Evolutionary conservation across 2,888 invertebrate genomes (phyloP), one percentile per base, ranked within the genome.

Genomic region (Drosophila suboccidentalis): DNA sequence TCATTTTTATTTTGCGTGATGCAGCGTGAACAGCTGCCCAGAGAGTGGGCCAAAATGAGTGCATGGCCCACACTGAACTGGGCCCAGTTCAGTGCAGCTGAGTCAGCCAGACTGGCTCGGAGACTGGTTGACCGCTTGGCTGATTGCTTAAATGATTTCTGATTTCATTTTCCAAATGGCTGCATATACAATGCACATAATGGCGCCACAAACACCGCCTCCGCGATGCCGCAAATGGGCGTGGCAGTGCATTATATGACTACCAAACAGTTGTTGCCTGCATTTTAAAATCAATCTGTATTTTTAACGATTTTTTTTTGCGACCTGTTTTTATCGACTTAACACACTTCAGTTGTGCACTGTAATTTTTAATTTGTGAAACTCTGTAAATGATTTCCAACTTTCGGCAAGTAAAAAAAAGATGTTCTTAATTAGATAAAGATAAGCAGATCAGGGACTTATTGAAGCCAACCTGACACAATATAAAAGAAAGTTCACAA

Each of bases 121-220:
- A 13, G 67, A 72, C 55, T 55, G 64, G 43, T 15, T 58, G 67
- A 19, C 17, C 63, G 67, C 1, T 41, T 69, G 62, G 59, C 65
- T 75, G 72, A 74, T 73, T 79, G 78, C 74, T 73, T 66, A 80
- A 75, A 73, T 63, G 87, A 84, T 75, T 81, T 87, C 74, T 72
- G 84, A 89, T 81, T 85, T 87, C 46, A 89, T 89, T 85, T 85
- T 87, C 82, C 89, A 71, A 84, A 71, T 81, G 85, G 80, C 58
- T 87, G 87, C 64, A 75, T 79, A 79, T 73, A 75, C 75, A 77
- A 75, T 29, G 29, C 29, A 29, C 2, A 29, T 29, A 83, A 71
- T 70, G 74, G 81, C 75, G 46, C 41, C 53, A 32, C 58, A 4
- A 47, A 57, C 57, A 34, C 19, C 26, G 44, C 44, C 44, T n/a